These are phyloP conservation scores for Strigops habroptila DNA, from an alignment of 2,113 vertebrate species.

Conservation along the genomic window DNA sequence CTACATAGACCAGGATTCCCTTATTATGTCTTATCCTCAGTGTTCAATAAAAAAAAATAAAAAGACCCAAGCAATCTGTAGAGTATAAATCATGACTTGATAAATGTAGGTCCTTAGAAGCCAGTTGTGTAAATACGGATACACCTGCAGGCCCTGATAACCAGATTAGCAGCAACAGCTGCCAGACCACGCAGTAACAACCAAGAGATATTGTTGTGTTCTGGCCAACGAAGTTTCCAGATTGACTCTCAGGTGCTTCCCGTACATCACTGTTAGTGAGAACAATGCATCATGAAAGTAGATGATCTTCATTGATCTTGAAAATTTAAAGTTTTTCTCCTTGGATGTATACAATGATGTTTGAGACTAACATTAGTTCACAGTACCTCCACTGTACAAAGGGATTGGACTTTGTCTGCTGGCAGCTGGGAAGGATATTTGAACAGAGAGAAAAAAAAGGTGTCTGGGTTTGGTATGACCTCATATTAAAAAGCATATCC, in stretches of 20 bases:
- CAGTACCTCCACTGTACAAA: neutral
- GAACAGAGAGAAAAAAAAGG: neutral
- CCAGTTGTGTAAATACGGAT: constrained; percentile 65
- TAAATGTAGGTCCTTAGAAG: constrained; percentile 64
- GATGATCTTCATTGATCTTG: constrained; percentile 38
- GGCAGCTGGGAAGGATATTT: neutral
- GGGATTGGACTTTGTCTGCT: neutral
- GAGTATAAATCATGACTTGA: constrained; percentile 57
- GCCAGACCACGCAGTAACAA: constrained; percentile 60
- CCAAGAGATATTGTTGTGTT: constrained; percentile 45
- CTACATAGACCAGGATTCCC: neutral
- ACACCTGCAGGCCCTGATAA: constrained; percentile 68
- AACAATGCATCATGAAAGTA: constrained; percentile 55
- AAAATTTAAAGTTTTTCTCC: constrained; percentile 26
- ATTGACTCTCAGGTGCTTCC: constrained; percentile 63
- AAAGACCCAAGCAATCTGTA: constrained; percentile 12
- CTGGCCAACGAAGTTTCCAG: constrained; percentile 59
- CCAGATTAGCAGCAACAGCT: constrained; percentile 65
- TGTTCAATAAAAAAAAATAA: neutral
- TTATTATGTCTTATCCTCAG: neutral
- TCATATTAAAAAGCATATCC: neutral
- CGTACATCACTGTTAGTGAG: constrained; percentile 35
- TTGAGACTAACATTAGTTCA: neutral
- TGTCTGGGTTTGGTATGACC: constrained; percentile 22
- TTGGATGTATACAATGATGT: neutral